Conservation (phyloP, 2,888 invertebrate genomes). For the Brachylomia viminalis region DNA sequence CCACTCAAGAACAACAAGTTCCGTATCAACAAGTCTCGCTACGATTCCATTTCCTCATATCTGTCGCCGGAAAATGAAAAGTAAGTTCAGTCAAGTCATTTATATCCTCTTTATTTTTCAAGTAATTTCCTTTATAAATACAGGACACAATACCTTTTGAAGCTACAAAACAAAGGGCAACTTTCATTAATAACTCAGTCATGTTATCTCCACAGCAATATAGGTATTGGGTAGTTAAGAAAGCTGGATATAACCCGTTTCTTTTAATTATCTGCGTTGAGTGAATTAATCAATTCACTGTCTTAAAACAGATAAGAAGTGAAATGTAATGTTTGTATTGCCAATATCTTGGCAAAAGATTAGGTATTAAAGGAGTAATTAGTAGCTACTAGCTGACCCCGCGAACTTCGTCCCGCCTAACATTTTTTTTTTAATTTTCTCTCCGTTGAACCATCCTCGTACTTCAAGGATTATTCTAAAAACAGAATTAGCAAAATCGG, state of each 20-base stretch:
- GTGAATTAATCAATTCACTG: conserved; percentile 7
- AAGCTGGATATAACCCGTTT: conserved; percentile 16
- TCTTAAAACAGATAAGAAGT: conserved; percentile 35
- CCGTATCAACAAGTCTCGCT: conserved; percentile 97
- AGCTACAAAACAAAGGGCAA: neutral
- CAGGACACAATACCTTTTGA: too few relatives aligned
- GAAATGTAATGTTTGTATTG: conserved; percentile 40
- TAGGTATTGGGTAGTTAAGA: neutral
- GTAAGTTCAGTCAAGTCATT: conserved; percentile 72
- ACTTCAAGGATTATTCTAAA: too few relatives aligned
- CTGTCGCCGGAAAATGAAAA: conserved; percentile 96
- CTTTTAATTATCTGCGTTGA: conserved; percentile 39
- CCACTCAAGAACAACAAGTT: conserved; percentile 94
- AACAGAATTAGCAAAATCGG: too few relatives aligned
- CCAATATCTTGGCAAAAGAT: conserved; percentile 25
- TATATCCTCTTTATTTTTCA: neutral
- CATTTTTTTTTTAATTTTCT: too few relatives aligned
- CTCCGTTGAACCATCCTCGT: too few relatives aligned
- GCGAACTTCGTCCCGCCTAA: too few relatives aligned
- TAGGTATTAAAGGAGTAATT: conserved; percentile 32
- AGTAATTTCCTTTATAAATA: neutral
- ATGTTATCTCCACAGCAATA: conserved; percentile 12
- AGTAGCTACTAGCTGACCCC: too few relatives aligned
- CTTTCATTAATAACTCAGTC: neutral
- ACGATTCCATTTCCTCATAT: conserved; percentile 99